phyloP scores from a whole-genome alignment of 2,113 vertebrate species.

The Ia io region DNA sequence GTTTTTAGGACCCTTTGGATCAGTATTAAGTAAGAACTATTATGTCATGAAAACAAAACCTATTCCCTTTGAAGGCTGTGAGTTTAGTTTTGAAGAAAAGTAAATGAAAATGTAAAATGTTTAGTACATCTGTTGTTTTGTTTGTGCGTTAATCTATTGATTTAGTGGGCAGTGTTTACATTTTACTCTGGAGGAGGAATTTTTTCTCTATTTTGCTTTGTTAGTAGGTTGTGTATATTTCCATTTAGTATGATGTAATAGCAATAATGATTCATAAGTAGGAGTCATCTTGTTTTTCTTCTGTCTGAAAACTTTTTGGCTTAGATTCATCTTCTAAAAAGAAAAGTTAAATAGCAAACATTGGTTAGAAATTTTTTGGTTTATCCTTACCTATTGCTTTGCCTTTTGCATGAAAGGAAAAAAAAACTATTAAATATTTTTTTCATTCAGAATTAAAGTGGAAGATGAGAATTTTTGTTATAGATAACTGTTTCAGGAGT shows the following conservation, averaged over 20 bases:
- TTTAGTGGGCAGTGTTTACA: slow-evolving; percentile 30
- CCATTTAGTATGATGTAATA: slow-evolving; percentile 67
- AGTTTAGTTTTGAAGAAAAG: slow-evolving; percentile 44
- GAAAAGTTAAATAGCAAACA: slow-evolving; percentile 50
- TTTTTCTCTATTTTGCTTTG: slow-evolving; percentile 55
- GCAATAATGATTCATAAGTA: slow-evolving; percentile 58
- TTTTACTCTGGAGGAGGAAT: slow-evolving; percentile 58
- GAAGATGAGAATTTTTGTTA: slow-evolving; percentile 25
- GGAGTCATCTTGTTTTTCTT: slow-evolving; percentile 73
- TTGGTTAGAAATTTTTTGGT: slow-evolving; percentile 43
- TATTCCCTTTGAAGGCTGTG: slow-evolving; percentile 27
- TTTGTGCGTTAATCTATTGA: slow-evolving; percentile 40
- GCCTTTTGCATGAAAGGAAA: background rate
- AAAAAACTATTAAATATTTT: slow-evolving; percentile 11
- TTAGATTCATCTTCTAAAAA: slow-evolving; percentile 57
- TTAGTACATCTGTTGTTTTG: slow-evolving; percentile 47
- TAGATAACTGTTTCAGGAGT: background rate
- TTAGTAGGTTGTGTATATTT: slow-evolving; percentile 71
- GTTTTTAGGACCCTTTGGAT: slow-evolving; percentile 20
- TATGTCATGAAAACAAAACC: slow-evolving; percentile 2
- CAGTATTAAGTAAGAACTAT: slow-evolving; percentile 27
- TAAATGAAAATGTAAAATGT: slow-evolving; percentile 38
- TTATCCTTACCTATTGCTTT: slow-evolving; percentile 24
- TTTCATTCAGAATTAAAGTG: background rate
- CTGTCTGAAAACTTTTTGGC: slow-evolving; percentile 60